Evolutionary conservation across 92 coral and sea anemone species (phyloP).

Genomic region (Nematostella vectensis): DNA sequence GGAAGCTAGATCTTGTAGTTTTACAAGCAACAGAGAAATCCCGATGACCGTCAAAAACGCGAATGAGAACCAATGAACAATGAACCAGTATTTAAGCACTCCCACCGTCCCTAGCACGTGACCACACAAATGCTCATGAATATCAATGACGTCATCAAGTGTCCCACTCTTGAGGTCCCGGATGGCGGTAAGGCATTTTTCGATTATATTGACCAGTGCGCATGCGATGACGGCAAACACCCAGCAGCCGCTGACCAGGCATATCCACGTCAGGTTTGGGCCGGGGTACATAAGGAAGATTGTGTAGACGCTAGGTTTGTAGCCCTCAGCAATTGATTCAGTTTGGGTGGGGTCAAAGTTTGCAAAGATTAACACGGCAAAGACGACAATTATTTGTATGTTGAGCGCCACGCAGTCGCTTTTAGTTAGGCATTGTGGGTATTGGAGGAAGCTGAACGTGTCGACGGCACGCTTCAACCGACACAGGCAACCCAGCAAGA

Average conservation of each 20-base stretch:
- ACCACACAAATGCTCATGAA: neutral
- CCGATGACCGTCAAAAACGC: neutral
- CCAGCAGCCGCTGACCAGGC: slow-evolving; percentile 1
- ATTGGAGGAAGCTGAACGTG: neutral
- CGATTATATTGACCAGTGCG: neutral
- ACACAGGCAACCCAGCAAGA: neutral
- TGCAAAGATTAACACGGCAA: neutral
- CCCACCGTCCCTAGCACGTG: slow-evolving; percentile 1
- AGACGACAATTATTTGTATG: neutral
- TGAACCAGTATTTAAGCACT: neutral
- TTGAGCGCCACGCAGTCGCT: neutral
- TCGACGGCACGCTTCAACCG: neutral
- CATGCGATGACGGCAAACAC: slow-evolving; percentile 1
- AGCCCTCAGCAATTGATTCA: neutral
- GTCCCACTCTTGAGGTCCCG: neutral
- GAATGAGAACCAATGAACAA: neutral
- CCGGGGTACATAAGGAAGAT: neutral
- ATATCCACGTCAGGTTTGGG: neutral
- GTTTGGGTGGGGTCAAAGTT: neutral
- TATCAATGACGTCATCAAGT: neutral
- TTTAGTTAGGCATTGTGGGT: neutral
- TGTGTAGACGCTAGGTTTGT: neutral
- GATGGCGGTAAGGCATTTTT: neutral
- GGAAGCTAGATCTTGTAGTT: no score
- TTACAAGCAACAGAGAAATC: neutral